A percentile compares a stretch with the other conserved stretches of the same genome.
Conservation (phyloP, 1,140 invertebrate genomes). For the Tribolium castaneum region DNA sequence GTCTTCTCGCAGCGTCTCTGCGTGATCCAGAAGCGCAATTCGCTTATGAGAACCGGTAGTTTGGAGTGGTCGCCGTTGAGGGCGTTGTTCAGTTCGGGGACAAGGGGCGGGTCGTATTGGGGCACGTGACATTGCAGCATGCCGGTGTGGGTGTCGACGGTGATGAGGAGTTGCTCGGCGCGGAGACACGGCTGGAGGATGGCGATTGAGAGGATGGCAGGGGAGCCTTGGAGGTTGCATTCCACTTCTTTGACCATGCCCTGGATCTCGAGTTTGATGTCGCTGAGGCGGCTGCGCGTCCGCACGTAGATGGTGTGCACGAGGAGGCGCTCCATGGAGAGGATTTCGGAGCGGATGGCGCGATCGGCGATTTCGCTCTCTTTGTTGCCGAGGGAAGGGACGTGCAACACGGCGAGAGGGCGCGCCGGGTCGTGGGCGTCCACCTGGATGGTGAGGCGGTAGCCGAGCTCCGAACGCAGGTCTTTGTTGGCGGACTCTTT, state of each 20-base stretch:
- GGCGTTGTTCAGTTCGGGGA: conserved; percentile 83
- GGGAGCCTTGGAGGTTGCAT: conserved; percentile 83
- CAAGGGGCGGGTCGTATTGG: conserved; percentile 85
- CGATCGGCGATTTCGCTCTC: conserved; percentile 82
- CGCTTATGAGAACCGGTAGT: conserved; percentile 76
- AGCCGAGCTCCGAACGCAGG: conserved; percentile 85
- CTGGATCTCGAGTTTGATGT: conserved; percentile 85
- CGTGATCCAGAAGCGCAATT: conserved; percentile 88
- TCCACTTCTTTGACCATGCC: conserved; percentile 79
- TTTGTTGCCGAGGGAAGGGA: conserved; percentile 79
- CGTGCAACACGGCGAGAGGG: conserved; percentile 87
- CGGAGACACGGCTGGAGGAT: conserved; percentile 88
- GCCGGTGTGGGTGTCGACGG: conserved; percentile 95
- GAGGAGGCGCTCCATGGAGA: conserved; percentile 95
- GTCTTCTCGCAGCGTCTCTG: conserved; percentile 94
- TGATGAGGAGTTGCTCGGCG: conserved; percentile 91
- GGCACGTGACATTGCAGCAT: conserved; percentile 91
- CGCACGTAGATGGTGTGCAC: conserved; percentile 97
- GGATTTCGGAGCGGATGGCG: conserved; percentile 85
- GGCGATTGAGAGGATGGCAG: conserved; percentile 90
- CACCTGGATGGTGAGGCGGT: conserved; percentile 89
- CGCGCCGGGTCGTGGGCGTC: conserved; percentile 84
- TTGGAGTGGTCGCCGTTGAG: conserved; percentile 82
- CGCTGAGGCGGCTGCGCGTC: conserved; percentile 82
- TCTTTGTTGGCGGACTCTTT: conserved; percentile 72